Evolutionary conservation across 2,113 vertebrate genomes (phyloP), one percentile per base, ranked within the genome.

Genomic region (Spilogale gracilis): DNA sequence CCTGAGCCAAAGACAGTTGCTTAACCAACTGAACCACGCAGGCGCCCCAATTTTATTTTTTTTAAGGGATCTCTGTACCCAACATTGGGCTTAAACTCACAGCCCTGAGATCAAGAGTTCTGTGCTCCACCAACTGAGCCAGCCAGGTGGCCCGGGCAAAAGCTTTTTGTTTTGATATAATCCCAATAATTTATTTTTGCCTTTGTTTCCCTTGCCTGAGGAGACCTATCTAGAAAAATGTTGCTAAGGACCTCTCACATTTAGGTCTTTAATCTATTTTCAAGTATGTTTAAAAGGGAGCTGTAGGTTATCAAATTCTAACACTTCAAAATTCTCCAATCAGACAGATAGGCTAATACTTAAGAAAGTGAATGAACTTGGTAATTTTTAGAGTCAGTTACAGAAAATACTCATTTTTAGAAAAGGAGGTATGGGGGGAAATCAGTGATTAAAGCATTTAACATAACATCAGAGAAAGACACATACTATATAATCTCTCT

Each of bases 301-400:
- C n/a, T 87, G 9, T 88, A 60, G 58, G 11, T 79, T 89, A 88
- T 73, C 54, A 73, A 32, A 91, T 82, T 58, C 45, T 78, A 78
- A 14, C 54, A 20, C n/a, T 95, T 82, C 81, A 79, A 60, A 38
- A 74, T 85, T 93, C 38, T 65, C 48, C 2, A 73, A 30, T 32
- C 80, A 78, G 76, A 83, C 65, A 91, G 76, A 82, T 56, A 95
- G 50, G n/a, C 23, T 61, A 60, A 79, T 60, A 48, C 48, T 83
- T 86, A 32, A 89, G 65, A 74, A 25, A 91, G 56, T 86, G 27
- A 93, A 69, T 91, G 50, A 90, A 89, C 43, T 85, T 74, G 17
- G 67, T 93, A 21, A 38, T 87, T 94, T 91, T 67, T 95, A 38
- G 74, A 54, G 58, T 91, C 21, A 5, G 56, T 89, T 92, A 71